Evolutionary conservation across 2,888 invertebrate genomes (phyloP), one percentile per base, ranked within the genome.

Genomic region (Artemia sinica): DNA sequence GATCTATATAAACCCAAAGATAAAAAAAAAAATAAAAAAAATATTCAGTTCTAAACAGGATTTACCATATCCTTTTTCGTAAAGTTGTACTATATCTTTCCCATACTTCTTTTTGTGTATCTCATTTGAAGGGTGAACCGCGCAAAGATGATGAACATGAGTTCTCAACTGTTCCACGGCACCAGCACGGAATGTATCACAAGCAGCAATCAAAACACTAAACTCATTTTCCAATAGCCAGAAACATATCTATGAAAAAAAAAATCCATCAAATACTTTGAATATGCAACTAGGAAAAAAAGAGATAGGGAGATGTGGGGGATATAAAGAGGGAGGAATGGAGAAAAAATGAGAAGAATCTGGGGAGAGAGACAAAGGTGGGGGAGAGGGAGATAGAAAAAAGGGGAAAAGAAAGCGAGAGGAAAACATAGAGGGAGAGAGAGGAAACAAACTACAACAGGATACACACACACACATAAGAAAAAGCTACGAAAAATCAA

Each of bases 181-280:
- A 71, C 98, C 98, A 1, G 98, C 97, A 74, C 97, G 85, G 83
- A 98, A 98, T 65, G 98, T 98, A 80, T 98, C 98, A 77, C 98
- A 97, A 28, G 98, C 98, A 9, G 98, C 98, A 72, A 98, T 96
- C 75, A 98, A 80, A 51, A 98, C 98, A 51, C 88, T 86, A 77
- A 94, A 85, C 74, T 91, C 89, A 79, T 99, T 99, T 80, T 98
- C 97, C 72, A 97, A 91, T 74, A 98, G 81, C 98, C 98, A 99
- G 80, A 98, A 98, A 75, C 95, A 93, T 74, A 98, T 95, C 84
- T 83, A 63, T 18, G 49, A 70, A 13, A 68, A 41, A 41, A 41
- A 41, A 41, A 41, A 41, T 41, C 41, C 41, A 41, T 41, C 41
- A 41, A 41, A 41, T 6, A 41, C 41, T 41, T 6, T 41, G 5